phyloP scores from a whole-genome alignment of 2,888 invertebrate genomes.

The Endomychus coccineus region DNA sequence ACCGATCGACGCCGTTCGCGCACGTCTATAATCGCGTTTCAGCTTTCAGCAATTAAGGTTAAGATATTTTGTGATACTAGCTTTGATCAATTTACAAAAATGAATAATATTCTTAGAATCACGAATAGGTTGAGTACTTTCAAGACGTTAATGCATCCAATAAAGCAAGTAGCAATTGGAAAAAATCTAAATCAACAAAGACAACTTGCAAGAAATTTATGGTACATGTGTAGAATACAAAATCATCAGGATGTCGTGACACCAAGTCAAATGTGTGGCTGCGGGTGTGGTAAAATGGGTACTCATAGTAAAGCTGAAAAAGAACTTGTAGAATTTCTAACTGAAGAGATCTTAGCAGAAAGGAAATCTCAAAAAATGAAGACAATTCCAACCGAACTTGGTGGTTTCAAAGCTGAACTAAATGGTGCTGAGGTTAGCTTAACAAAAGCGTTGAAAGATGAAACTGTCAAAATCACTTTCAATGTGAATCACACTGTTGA shows the following conservation, averaged over 20 bases:
- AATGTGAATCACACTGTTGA: slow-evolving; percentile 96
- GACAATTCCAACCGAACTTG: slow-evolving; percentile 65
- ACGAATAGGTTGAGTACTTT: slow-evolving; percentile 3
- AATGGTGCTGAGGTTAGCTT: slow-evolving; percentile 82
- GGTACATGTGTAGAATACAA: slow-evolving; percentile 59
- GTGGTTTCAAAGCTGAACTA: slow-evolving; percentile 72
- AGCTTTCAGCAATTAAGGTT: too few species aligned
- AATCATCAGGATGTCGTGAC: slow-evolving; percentile 40
- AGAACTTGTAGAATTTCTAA: slow-evolving; percentile 83
- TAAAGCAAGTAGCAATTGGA: slow-evolving; percentile 32
- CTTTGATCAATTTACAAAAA: too few species aligned
- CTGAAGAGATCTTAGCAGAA: slow-evolving; percentile 90
- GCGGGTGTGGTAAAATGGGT: slow-evolving; percentile 57
- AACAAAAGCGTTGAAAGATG: slow-evolving; percentile 61
- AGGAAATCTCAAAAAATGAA: slow-evolving; percentile 73
- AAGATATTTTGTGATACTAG: too few species aligned
- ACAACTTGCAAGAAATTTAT: slow-evolving; percentile 62
- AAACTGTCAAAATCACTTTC: slow-evolving; percentile 69
- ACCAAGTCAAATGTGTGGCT: slow-evolving; percentile 58
- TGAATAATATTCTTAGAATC: slow-evolving; percentile 8
- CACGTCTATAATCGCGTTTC: too few species aligned
- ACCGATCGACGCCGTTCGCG: too few species aligned
- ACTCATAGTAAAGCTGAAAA: slow-evolving; percentile 74
- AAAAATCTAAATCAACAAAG: slow-evolving; percentile 41
- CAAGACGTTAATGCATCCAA: slow-evolving; percentile 30